A percentile compares a stretch with the other conserved stretches of the same genome.
These are phyloP conservation scores for Nipponacmea schrenckii DNA, from an alignment of 2,888 invertebrate species.

Conservation along the genomic window DNA sequence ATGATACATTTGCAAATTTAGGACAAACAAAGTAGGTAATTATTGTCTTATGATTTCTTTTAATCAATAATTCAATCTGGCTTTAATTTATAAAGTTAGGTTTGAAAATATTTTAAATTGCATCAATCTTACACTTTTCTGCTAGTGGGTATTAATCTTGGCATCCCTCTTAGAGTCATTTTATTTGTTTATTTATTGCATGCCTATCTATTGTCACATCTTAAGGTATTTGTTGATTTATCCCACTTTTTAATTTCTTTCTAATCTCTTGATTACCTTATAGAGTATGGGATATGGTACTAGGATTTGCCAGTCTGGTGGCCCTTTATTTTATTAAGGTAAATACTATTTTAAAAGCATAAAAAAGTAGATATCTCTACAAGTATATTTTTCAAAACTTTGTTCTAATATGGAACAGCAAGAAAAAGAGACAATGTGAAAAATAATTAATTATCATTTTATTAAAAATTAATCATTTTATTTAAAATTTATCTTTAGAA, in stretches of 20 bases:
- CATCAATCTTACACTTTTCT: background rate
- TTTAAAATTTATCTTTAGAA: constrained; percentile 35
- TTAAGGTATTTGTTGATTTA: too few species aligned
- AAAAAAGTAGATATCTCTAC: too few species aligned
- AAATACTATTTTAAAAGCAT: constrained; percentile 24
- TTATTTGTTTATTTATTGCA: too few species aligned
- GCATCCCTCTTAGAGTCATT: too few species aligned
- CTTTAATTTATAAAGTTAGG: background rate
- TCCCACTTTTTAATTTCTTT: constrained; percentile 1
- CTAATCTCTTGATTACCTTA: constrained; percentile 11
- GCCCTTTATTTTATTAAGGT: constrained; percentile 51
- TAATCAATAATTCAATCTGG: background rate
- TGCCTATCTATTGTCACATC: too few species aligned
- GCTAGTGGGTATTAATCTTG: too few species aligned
- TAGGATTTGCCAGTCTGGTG: constrained; percentile 49
- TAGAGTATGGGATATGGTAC: constrained; percentile 56
- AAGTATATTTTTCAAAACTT: too few species aligned
- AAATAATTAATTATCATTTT: too few species aligned
- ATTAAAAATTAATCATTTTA: too few species aligned
- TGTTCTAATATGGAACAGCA: too few species aligned
- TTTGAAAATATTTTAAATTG: constrained; percentile 2
- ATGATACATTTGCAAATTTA: constrained; percentile 53
- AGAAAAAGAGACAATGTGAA: too few species aligned
- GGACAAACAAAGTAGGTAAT: constrained; percentile 56
- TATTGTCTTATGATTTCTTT: background rate